These are phyloP conservation scores for Branchipolynoe longqiensis DNA, from an alignment of 2,888 invertebrate species.

Conservation along the genomic window DNA sequence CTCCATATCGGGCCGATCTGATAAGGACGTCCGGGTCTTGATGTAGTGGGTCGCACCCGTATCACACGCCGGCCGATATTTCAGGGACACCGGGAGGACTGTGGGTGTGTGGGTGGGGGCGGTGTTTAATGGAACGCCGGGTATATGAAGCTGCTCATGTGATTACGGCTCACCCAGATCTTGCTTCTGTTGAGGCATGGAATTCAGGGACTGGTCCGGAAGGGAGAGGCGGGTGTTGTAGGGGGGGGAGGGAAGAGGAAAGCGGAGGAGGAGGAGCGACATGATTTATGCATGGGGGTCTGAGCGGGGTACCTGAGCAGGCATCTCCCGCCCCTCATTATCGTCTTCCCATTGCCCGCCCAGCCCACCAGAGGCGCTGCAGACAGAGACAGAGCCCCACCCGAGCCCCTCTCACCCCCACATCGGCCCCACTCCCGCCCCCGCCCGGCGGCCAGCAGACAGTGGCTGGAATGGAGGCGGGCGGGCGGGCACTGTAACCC, in stretches of 20 bases:
- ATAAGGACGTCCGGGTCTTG: constrained; percentile 14
- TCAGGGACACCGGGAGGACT: too few relatives aligned
- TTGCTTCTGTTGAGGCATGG: constrained; percentile 36
- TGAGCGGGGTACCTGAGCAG: constrained; percentile 13
- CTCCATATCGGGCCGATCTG: constrained; percentile 12
- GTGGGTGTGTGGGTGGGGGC: neutral
- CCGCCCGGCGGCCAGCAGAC: neutral
- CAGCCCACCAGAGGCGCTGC: constrained; percentile 27
- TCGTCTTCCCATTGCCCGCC: neutral
- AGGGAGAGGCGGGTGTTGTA: neutral
- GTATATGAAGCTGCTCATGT: constrained; percentile 39
- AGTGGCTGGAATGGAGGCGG: neutral
- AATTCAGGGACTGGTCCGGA: too few relatives aligned
- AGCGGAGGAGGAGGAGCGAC: neutral
- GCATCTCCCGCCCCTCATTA: constrained; percentile 23
- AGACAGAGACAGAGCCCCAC: constrained; percentile 1
- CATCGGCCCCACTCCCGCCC: neutral
- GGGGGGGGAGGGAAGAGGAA: neutral
- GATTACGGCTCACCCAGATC: constrained; percentile 49
- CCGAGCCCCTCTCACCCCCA: neutral
- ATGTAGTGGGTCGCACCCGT: neutral
- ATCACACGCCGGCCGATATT: neutral
- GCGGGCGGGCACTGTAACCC: neutral
- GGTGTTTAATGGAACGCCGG: constrained; percentile 29
- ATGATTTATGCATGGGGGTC: constrained; percentile 41